Evolutionary conservation across 2,888 invertebrate species (phyloP), one percentile per base, ranked within the genome.

Genomic region (Bhutanitis thaidina): DNA sequence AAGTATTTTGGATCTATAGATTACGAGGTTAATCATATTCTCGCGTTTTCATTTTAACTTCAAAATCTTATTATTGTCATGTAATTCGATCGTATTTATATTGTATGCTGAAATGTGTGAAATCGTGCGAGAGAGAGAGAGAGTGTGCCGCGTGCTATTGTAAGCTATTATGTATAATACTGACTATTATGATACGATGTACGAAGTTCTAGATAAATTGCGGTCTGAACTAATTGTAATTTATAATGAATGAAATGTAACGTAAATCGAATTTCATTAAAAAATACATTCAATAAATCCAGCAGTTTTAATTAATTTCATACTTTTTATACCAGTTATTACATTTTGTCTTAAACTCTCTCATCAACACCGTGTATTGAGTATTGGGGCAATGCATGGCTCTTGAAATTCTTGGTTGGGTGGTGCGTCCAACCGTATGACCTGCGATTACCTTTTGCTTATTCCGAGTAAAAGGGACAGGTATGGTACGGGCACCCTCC

Each of bases 231-330:
- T 70, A 76, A 77, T 58, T 77, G 71, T 83, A 80, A 80, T 77
- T 80, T 72, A 62, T 59, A 59, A 60, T 70, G 73, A 71, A 72
- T 71, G 71, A 73, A 77, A 74, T 81, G 78, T 84, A 83, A 75
- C 59, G 75, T 82, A 85, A 82, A 82, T 83, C 78, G 74, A 75
- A 80, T 85, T 87, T 87, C 81, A 85, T 72, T 81, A 86, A 82
- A 85, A 87, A 84, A 86, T 74, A 79, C 56, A 48, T 43, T 40
- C 45, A 9, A 40, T 44, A 44, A 40, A 7, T 39, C n/a, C 5
- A 14, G 45, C 9, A 40, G 39, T 44, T 50, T 50, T 45, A 50
- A 44, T 50, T 20, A n/a, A n/a, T n/a, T n/a, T n/a, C n/a, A n/a
- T n/a, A n/a, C n/a, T n/a, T n/a, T n/a, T n/a, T n/a, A n/a, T n/a